Conservation (phyloP, 2,888 invertebrate species). For the Lottia scabra region DNA sequence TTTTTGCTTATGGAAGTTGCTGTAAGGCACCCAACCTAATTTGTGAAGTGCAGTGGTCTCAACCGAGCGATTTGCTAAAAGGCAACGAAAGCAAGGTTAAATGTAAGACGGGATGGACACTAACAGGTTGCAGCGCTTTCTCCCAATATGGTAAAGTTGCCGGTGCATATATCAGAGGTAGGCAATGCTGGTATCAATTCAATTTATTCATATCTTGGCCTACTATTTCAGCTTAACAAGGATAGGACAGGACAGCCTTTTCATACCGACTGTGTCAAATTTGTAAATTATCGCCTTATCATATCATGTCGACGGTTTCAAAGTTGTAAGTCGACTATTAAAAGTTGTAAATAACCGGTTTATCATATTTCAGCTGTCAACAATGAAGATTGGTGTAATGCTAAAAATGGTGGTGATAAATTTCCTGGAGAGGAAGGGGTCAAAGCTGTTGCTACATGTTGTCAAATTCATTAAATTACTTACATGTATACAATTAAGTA, state of each 20-base stretch:
- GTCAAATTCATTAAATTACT: conserved; percentile 5
- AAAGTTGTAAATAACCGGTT: no score
- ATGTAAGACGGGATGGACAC: conserved; percentile 19
- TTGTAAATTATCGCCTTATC: no score
- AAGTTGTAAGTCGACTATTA: no score
- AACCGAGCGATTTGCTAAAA: conserved; percentile 13
- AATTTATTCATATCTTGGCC: no score
- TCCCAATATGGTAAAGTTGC: conserved; percentile 19
- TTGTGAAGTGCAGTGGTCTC: conserved; percentile 12
- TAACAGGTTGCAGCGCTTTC: conserved; percentile 26
- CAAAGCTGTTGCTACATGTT: conserved; percentile 21
- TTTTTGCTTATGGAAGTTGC: conserved; percentile 20
- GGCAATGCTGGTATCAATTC: no score
- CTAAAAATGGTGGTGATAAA: conserved; percentile 20
- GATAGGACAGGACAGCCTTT: no score
- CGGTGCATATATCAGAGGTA: conserved; percentile 21
- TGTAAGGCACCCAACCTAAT: conserved; percentile 6
- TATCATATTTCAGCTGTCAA: conserved; percentile 4
- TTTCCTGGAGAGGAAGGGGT: conserved; percentile 22
- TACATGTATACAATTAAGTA: no score
- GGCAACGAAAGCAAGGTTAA: conserved; percentile 11
- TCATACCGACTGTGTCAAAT: no score
- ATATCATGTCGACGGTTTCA: no score
- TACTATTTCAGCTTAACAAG: no score
- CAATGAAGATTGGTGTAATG: conserved; percentile 14